phyloP scores from a whole-genome alignment of 2,113 vertebrate species.

The Oncorhynchus keta region DNA sequence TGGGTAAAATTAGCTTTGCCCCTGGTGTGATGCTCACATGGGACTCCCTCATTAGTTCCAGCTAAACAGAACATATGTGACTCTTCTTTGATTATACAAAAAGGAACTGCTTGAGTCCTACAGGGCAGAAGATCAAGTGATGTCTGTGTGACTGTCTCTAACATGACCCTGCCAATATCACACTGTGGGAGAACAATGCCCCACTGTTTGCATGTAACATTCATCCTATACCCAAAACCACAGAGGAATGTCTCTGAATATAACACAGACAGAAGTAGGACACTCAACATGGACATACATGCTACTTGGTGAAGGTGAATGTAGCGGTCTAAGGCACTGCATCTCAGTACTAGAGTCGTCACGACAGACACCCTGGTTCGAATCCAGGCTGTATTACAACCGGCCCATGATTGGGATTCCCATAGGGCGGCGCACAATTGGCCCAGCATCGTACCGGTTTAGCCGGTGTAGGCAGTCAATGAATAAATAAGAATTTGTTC shows the following conservation, averaged over 20 bases:
- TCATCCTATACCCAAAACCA: constrained; percentile 44
- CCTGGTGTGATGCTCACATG: constrained; percentile 50
- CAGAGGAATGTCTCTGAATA: constrained; percentile 42
- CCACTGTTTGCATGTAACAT: constrained; percentile 46
- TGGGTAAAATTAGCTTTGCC: constrained; percentile 43
- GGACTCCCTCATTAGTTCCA: constrained; percentile 45
- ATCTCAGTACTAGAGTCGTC: too few species aligned
- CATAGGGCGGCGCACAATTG: too few species aligned
- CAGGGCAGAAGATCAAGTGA: constrained; percentile 58
- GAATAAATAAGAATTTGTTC: too few species aligned
- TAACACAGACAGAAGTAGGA: constrained; percentile 22
- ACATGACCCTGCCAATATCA: background rate
- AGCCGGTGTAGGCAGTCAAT: too few species aligned
- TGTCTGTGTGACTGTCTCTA: constrained; percentile 54
- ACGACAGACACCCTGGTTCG: too few species aligned
- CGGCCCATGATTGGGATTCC: too few species aligned
- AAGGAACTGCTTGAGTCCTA: constrained; percentile 54
- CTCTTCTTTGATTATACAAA: constrained; percentile 52
- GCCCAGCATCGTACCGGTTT: too few species aligned
- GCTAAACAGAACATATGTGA: constrained; percentile 63
- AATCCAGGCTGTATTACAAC: too few species aligned
- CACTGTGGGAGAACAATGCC: constrained; percentile 52
- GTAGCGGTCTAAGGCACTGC: too few species aligned
- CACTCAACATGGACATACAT: background rate
- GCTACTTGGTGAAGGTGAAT: background rate